A percentile compares a stretch with the other conserved stretches of the same genome.
These are phyloP conservation scores for Thalassophryne amazonica DNA, from an alignment of 2,797 vertebrate species.

Conservation along the genomic window DNA sequence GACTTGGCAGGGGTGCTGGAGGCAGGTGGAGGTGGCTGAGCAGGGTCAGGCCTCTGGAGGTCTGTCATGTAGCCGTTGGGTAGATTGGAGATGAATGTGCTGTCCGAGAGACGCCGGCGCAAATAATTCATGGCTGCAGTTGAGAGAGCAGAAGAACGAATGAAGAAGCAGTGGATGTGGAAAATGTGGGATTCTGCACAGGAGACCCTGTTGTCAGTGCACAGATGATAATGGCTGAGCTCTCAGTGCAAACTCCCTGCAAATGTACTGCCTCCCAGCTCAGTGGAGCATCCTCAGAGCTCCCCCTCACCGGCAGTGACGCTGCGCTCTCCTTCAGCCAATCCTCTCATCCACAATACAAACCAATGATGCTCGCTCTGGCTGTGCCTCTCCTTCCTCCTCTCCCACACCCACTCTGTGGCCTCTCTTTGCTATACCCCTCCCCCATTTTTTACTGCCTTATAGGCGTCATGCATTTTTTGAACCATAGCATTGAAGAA, in stretches of 20 bases:
- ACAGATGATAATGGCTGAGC: conserved; percentile 56
- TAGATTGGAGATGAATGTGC: conserved; percentile 97
- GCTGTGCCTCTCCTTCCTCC: conserved; percentile 48
- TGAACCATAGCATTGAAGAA: conserved; percentile 35
- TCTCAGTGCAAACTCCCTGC: conserved; percentile 59
- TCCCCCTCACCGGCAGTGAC: conserved; percentile 63
- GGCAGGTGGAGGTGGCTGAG: conserved; percentile 79
- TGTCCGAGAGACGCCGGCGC: conserved; percentile 95
- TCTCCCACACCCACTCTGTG: conserved; percentile 36
- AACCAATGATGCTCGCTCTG: conserved; percentile 69
- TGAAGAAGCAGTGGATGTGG: conserved; percentile 32
- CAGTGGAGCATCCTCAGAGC: conserved; percentile 71
- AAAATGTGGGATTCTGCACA: conserved; percentile 34
- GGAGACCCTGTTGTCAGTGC: conserved; percentile 28
- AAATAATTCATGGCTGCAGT: conserved; percentile 92
- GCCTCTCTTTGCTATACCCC: conserved; percentile 55
- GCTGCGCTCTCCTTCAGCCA: conserved; percentile 59
- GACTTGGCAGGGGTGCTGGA: conserved; percentile 65
- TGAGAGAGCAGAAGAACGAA: conserved; percentile 14
- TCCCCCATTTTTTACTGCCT: conserved; percentile 69
- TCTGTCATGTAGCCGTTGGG: conserved; percentile 98
- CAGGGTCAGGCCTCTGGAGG: conserved; percentile 91
- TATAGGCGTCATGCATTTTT: conserved; percentile 53
- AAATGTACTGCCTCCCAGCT: conserved; percentile 65
- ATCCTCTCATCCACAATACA: conserved; percentile 62